phyloP scores from a whole-genome alignment of 2,113 vertebrate species.

The Mionectes macconnelli region DNA sequence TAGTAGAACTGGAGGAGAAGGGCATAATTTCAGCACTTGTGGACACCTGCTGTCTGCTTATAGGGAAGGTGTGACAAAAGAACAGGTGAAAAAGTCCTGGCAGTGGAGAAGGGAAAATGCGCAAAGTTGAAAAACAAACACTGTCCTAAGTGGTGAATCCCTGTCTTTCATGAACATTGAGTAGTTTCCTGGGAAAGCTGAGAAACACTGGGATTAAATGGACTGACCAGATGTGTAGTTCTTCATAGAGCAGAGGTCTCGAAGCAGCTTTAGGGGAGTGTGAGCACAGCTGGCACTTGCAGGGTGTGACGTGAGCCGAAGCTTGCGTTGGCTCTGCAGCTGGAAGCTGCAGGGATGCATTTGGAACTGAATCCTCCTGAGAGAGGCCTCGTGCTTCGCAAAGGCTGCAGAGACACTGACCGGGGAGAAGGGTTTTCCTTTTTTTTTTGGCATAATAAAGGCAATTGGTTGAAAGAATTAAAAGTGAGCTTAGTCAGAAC shows the following conservation, averaged over 20 bases:
- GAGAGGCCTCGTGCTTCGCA: neutral
- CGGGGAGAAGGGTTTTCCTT: neutral
- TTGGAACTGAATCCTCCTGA: neutral
- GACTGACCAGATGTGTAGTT: neutral
- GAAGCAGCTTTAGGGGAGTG: neutral
- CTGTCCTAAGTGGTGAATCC: neutral
- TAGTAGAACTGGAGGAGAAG: neutral
- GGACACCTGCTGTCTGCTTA: neutral
- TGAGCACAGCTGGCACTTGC: neutral
- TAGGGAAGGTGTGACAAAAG: neutral
- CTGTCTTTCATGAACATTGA: neutral
- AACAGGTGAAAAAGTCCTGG: neutral
- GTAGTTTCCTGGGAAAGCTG: neutral
- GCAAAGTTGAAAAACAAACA: neutral
- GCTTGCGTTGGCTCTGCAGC: neutral
- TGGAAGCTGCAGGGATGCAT: neutral
- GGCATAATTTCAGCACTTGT: neutral
- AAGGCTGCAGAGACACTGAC: neutral
- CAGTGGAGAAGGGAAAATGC: fast-evolving
- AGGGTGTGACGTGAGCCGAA: fast-evolving
- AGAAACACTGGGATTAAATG: neutral
- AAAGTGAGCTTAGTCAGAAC: neutral
- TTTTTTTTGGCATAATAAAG: neutral
- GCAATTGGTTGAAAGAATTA: neutral
- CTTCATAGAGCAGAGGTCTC: neutral